phyloP scores from a whole-genome alignment of 2,797 vertebrate species.

The Chanos chanos region DNA sequence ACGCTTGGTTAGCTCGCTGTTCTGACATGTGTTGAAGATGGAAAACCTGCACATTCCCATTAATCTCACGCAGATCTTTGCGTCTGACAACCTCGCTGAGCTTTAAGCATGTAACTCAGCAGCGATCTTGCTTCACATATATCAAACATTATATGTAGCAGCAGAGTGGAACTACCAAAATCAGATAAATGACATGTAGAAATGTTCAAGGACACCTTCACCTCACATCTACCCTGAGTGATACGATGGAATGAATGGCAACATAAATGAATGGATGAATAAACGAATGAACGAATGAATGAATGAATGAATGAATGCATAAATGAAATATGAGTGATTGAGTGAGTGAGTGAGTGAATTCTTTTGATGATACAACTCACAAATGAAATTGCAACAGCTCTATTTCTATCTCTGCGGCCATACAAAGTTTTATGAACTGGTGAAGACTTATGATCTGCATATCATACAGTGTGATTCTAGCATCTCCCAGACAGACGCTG shows the following conservation, averaged over 20 bases:
- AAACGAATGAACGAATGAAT: no score
- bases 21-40: constrained; percentile 51
- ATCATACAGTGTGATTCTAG: no score
- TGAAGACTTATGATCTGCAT: no score
- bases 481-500: no score
- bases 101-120: constrained; percentile 43
- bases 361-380: no score
- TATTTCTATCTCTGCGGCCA: no score
- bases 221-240: constrained; percentile 1
- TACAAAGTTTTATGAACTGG: no score
- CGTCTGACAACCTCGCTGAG: constrained; percentile 49
- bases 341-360: constrained; percentile 5
- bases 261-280: no score
- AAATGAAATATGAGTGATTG: not conserved
- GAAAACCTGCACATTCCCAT: constrained; percentile 45
- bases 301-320: not conserved
- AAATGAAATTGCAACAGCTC: no score
- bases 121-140: constrained; percentile 30
- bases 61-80: constrained; percentile 50
- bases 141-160: constrained; percentile 40
- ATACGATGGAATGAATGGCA: no score
- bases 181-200: not conserved
- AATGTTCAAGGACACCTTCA: constrained; percentile 12
- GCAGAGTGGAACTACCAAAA: constrained; percentile 17
- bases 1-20: constrained; percentile 42